phyloP scores from a whole-genome alignment of 1,140 invertebrate genomes.

The Physella acuta region DNA sequence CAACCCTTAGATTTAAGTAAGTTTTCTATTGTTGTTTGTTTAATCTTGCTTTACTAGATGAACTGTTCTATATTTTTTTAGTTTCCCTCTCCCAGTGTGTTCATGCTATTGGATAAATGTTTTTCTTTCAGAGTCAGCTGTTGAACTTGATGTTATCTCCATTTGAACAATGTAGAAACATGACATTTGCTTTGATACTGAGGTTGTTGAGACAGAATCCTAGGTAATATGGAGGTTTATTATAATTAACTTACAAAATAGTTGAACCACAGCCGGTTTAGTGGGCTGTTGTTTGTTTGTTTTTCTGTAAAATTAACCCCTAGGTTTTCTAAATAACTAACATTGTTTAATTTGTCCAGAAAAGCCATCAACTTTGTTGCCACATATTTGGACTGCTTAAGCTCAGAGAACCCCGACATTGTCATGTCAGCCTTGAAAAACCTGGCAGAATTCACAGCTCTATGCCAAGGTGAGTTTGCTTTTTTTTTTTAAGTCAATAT shows the following conservation, averaged over 20 bases:
- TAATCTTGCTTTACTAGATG: neutral
- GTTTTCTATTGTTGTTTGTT: neutral
- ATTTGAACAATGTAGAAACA: constrained; percentile 67
- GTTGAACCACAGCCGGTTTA: no score
- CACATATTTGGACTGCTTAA: constrained; percentile 77
- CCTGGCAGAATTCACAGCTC: constrained; percentile 78
- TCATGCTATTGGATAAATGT: neutral
- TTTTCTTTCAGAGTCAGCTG: constrained; percentile 50
- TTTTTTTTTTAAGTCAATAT: neutral
- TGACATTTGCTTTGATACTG: constrained; percentile 70
- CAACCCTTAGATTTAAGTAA: no score
- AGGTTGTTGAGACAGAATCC: constrained; percentile 72
- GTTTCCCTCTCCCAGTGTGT: neutral
- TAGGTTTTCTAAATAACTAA: no score
- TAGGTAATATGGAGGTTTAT: no score
- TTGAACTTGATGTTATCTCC: constrained; percentile 65
- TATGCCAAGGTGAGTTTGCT: constrained; percentile 71
- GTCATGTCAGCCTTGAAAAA: constrained; percentile 77
- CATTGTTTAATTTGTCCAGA: constrained; percentile 40
- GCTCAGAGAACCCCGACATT: constrained; percentile 76
- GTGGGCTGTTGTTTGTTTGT: no score
- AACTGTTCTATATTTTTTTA: neutral
- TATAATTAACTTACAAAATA: no score
- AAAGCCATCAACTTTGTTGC: constrained; percentile 66
- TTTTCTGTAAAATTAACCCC: no score